Conservation (phyloP, 2,797 vertebrate species). For the Sebastes hubbsi region DNA sequence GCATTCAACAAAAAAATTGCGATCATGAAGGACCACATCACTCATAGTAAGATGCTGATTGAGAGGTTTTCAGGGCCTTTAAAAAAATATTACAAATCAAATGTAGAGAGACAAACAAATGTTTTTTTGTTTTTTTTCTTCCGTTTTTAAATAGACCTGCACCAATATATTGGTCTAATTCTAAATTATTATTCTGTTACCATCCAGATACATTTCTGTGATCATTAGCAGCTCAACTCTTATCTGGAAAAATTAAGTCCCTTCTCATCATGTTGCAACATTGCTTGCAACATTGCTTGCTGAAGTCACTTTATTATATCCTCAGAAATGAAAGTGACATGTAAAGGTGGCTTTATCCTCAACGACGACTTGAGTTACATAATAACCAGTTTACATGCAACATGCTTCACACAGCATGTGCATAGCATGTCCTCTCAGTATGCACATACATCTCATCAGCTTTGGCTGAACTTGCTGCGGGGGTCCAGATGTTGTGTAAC, state of each 20-base stretch:
- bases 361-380: not conserved
- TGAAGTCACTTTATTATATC: not conserved
- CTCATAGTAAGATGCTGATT: not conserved
- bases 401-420: slow-evolving; percentile 13
- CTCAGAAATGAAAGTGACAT: not conserved
- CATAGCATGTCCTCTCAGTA: not conserved
- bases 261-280: not conserved
- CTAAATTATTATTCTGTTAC: not conserved
- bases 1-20: not conserved
- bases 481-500: slow-evolving; percentile 54
- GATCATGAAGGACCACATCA: not conserved
- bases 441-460: not conserved
- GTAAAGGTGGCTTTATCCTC: not conserved
- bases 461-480: slow-evolving; percentile 21
- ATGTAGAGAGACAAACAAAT: too few species aligned
- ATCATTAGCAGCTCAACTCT: not conserved
- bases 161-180: not conserved
- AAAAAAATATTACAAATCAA: too few species aligned
- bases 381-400: not conserved
- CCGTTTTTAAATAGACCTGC: too few species aligned
- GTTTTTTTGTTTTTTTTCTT: too few species aligned
- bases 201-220: not conserved
- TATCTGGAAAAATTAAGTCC: not conserved
- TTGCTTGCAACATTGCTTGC: too few species aligned
- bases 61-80: too few species aligned